Base-by-base conservation (phyloP, 2,888 invertebrate species). In the Tetragonula carbonaria region DNA sequence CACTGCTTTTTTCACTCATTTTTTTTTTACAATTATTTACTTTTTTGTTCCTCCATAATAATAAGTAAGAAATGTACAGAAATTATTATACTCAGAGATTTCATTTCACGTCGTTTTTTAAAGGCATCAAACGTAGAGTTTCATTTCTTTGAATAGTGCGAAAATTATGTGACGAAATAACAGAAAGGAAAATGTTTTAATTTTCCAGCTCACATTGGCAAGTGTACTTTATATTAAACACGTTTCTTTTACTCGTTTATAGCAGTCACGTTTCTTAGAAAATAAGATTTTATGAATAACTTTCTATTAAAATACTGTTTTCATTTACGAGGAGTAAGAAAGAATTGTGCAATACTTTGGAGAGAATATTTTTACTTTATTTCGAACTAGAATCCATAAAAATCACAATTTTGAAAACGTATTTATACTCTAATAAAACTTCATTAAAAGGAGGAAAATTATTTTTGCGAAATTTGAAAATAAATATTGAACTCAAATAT, bases 141-240 rank as follows among this genome's bases (percentile, higher is more conserved):
- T 67, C 45, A n/a, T n/a, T 50, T 45, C 45, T 45, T 67, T 67
- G 18, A 3, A 14, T 11, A n/a, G 18, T 6, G n/a, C 14, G 38
- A 66, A 38, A 66, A 66, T 45, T 66, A 66, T 45, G 23, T 45
- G 67, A 45, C 21, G 45, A 45, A 45, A 66, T 66, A 21, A 66
- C 21, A 38, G n/a, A 5, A 66, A n/a, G n/a, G n/a, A 23, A n/a
- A 45, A 50, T 14, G 45, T 67, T 50, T 6, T 14, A 50, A 23
- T 45, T 67, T 50, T n/a, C 45, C 1, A 67, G 23, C 8, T 50
- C 6, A 45, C 45, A 4, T 50, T 23, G 3, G 1, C 5, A 13
- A 45, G 16, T 23, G 3, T 45, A 16, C 67, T 45, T 38, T 33
- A 18, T 38, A n/a, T 66, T 66, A 66, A 33, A 33, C 14, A n/a